These are phyloP conservation scores for Phylloscopus trochiloides DNA, from an alignment of 2,113 vertebrate genomes.

Conservation along the genomic window DNA sequence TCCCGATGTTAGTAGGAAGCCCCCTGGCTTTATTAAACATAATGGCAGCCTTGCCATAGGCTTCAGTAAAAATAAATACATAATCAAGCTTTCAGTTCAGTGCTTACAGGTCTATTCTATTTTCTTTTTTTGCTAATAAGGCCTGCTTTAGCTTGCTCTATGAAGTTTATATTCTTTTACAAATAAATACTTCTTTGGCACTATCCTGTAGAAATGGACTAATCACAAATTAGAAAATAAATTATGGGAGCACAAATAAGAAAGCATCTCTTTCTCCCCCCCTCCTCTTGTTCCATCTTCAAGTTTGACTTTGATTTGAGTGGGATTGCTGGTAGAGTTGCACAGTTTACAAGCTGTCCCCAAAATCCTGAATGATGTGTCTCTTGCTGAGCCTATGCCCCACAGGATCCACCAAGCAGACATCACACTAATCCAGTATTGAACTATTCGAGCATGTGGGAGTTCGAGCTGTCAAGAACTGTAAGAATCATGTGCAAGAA, in stretches of 20 bases:
- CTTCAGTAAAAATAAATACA: not conserved
- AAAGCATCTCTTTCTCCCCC: rapidly evolving
- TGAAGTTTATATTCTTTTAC: not conserved
- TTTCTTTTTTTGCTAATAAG: not conserved
- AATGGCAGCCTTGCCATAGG: not conserved
- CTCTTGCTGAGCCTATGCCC: not conserved
- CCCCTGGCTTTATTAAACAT: not conserved
- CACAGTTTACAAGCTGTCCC: slow-evolving; percentile 34
- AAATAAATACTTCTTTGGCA: not conserved
- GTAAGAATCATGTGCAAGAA: slow-evolving; percentile 58
- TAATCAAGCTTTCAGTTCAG: not conserved
- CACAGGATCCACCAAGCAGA: slow-evolving; percentile 14
- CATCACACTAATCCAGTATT: slow-evolving; percentile 70
- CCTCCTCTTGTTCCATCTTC: not conserved
- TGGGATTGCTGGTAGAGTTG: not conserved
- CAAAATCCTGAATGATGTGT: slow-evolving; percentile 5
- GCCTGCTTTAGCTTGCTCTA: not conserved
- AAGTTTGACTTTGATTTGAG: not conserved
- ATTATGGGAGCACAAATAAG: not conserved
- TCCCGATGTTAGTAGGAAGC: not conserved
- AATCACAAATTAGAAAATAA: not conserved
- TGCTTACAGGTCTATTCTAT: not conserved
- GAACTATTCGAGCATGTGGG: slow-evolving; percentile 65
- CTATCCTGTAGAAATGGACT: not conserved
- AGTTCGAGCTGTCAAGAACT: slow-evolving; percentile 62